phyloP scores from a whole-genome alignment of 53 echinoderm and acorn worm genomes.

The Stichopus horrens region DNA sequence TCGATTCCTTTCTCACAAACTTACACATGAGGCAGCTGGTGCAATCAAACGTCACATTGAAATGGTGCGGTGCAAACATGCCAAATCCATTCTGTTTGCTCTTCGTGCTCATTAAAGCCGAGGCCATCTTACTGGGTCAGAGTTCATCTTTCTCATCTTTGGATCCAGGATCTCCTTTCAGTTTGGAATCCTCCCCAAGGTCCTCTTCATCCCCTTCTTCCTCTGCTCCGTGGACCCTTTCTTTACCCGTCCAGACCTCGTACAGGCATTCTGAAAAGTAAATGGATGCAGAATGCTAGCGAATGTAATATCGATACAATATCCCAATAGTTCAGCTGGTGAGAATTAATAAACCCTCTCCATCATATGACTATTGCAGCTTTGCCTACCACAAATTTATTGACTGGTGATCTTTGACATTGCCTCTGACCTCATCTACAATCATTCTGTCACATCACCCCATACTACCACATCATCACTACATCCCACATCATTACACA shows the following conservation, averaged over 20 bases:
- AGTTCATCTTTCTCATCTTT: conserved; percentile 17
- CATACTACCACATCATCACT: too few relatives aligned
- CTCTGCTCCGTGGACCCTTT: conserved; percentile 62
- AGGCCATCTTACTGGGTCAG: not conserved
- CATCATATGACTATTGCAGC: too few relatives aligned
- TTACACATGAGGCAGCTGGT: not conserved
- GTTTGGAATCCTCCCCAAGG: not conserved
- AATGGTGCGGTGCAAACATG: not conserved
- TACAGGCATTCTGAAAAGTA: conserved; percentile 65
- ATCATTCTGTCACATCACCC: too few relatives aligned
- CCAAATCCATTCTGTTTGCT: too few relatives aligned
- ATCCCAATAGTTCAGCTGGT: too few relatives aligned
- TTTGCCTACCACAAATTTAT: too few relatives aligned
- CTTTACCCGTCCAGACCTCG: conserved; percentile 88
- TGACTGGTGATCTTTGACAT: too few relatives aligned
- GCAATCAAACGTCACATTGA: not conserved
- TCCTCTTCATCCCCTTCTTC: conserved; percentile 48
- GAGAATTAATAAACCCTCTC: too few relatives aligned
- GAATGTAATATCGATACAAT: not conserved
- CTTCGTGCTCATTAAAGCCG: not conserved
- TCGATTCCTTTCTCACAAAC: not conserved
- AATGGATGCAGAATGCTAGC: not conserved
- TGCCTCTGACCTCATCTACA: too few relatives aligned
- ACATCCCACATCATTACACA: too few relatives aligned
- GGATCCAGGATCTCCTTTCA: conserved; percentile 29